Evolutionary conservation across 2,797 vertebrate genomes (phyloP).

Genomic region (Cuniculus paca): DNA sequence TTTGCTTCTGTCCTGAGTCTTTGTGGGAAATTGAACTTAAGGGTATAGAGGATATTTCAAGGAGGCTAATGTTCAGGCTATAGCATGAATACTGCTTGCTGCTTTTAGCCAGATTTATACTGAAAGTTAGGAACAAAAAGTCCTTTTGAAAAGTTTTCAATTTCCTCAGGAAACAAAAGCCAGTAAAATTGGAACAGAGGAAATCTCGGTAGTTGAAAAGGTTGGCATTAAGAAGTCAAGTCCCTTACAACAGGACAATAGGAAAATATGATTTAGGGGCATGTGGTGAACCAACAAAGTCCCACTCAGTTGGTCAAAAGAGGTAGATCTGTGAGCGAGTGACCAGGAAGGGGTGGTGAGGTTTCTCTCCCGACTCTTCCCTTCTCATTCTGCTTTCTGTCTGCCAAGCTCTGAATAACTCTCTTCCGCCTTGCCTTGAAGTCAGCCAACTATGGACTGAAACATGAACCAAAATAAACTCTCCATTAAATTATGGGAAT

Average conservation of each 20-base stretch:
- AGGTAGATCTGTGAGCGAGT: neutral
- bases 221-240: neutral
- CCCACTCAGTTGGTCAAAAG: neutral
- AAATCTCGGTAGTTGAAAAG: neutral
- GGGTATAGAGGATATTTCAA: neutral
- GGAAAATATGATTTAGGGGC: neutral
- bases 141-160: neutral
- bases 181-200: neutral
- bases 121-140: neutral
- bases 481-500: neutral
- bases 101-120: neutral
- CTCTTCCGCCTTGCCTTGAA: neutral
- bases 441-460: neutral
- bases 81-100: neutral
- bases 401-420: neutral
- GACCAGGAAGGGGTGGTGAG: neutral
- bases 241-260: neutral
- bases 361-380: neutral
- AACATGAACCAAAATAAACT: neutral
- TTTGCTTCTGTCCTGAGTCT: neutral
- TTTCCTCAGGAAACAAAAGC: neutral
- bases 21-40: neutral
- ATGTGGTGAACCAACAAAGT: neutral
- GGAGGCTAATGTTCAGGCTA: neutral
- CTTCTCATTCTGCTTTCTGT: neutral